Evolutionary conservation across 2,797 vertebrate species (phyloP), one percentile per base, ranked within the genome.

Genomic region (Pantherophis vulpinus): DNA sequence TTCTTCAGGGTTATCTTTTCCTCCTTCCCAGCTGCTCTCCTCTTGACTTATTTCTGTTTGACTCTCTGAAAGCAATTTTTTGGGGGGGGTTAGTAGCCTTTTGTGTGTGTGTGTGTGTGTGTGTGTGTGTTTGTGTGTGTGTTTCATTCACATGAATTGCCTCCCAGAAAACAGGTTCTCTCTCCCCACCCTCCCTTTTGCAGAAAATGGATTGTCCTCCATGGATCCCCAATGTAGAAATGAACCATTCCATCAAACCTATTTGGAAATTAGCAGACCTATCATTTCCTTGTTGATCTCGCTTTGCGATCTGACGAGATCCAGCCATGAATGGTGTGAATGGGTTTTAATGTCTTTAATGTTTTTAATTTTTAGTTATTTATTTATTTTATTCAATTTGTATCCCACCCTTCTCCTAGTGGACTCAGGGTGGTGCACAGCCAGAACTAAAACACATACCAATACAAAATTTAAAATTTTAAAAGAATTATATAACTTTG

Each of bases 21-120:
- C 89, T 94, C 66, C 87, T 87, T 27, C 70, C 90, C 92, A 86
- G 92, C 90, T 91, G 92, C 63, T 94, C 92, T 91, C 91, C 8
- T 12, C 5, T 42, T 42, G 20, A 12, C 0, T 0, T 47, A 66
- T 0, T 0, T 90, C 20, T 90, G 92, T 83, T 79, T 83, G 86
- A 89, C 60, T 79, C 91, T 87, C 1, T 23, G 11, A 59, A 79
- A 86, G 37, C n/a, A 59, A 47, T 42, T 47, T 88, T 6, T 0
- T 9, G 42, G 37, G 37, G 37, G 66, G 66, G 14, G 12, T 59
- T 56, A 47, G 32, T 61, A 83, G 32, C n/a, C 42, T 18, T 42
- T 37, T 92, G 88, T 51, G 37, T 74, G 7, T 27, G 0, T 27
- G 0, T 12, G 25, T 63, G 59, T 87, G 61, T 29, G 61, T 63